Conservation (phyloP, 37 sponge, comb jelly and placozoan species). For the Lycopodina hypogea region DNA sequence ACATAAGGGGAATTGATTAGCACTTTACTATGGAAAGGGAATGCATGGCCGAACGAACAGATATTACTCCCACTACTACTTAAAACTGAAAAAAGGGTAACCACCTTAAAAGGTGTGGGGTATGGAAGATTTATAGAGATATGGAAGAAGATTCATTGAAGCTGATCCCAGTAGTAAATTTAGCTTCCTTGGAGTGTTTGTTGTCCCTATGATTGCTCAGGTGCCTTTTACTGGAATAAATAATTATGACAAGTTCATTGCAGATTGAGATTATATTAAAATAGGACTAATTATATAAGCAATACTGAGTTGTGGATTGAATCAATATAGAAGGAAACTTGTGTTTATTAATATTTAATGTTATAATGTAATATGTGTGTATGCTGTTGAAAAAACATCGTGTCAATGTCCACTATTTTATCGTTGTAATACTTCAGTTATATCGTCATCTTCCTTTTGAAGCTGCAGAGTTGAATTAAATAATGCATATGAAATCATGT, state of each 20-base stretch:
- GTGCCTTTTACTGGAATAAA: no score
- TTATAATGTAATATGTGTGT: not conserved
- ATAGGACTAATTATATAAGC: not conserved
- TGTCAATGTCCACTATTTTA: slow-evolving; percentile 86
- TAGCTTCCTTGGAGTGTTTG: no score
- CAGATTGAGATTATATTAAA: not conserved
- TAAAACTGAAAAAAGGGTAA: slow-evolving; percentile 68
- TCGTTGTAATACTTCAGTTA: slow-evolving; percentile 93
- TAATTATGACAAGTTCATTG: slow-evolving; percentile 73
- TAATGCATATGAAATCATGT: not conserved
- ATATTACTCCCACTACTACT: slow-evolving; percentile 75
- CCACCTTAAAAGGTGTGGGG: slow-evolving; percentile 70
- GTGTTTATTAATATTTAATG: not conserved
- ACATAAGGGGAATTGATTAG: slow-evolving; percentile 45
- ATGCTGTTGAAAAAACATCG: not conserved
- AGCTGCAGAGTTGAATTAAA: slow-evolving; percentile 43
- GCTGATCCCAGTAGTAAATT: slow-evolving; percentile 67
- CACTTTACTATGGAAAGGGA: slow-evolving; percentile 77
- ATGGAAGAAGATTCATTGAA: slow-evolving; percentile 50
- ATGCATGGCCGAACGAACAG: slow-evolving; percentile 53
- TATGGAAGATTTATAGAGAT: slow-evolving; percentile 45
- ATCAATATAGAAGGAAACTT: no score
- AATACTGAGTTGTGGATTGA: no score
- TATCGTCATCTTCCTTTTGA: slow-evolving; percentile 98
- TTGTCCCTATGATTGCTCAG: no score